Evolutionary conservation across 2,888 invertebrate genomes (phyloP), one percentile per base, ranked within the genome.

Genomic region (Melipona bicolor): DNA sequence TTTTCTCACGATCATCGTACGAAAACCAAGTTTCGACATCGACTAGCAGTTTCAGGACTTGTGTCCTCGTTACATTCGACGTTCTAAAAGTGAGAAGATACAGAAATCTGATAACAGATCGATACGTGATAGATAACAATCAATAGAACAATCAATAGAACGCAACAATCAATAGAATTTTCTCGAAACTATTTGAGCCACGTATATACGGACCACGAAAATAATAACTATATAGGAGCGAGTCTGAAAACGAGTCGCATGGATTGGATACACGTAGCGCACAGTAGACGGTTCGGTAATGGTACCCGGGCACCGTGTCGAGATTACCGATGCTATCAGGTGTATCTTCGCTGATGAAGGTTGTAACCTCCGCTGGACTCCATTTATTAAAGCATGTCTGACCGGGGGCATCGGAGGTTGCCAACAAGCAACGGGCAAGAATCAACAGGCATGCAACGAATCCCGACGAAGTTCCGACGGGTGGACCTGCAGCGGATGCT

Each of bases 281-380:
- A 84, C 86, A 80, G 90, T 90, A 91, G 90, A 91, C 90, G 88
- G 86, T 88, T 87, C 77, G 87, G 89, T 91, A 91, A 92, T 91
- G 90, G 90, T 76, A 89, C 82, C 36, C 85, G 88, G 82, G 86
- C 89, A 90, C 89, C 90, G 90, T 91, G 92, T 91, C 92, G 91
- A 92, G 92, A 92, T 92, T 92, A 91, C 87, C 89, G 91, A 92
- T 92, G 90, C 89, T 92, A 93, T 93, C 93, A 89, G 89, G 87
- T 91, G 91, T 91, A 92, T 92, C 91, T 90, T 84, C 90, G 87
- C 87, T 93, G 93, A 93, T 92, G 93, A 93, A 93, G 92, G 92
- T 92, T 92, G 91, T 90, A 92, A 93, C 92, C 93, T 92, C 91
- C 88, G 84, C 89, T 81, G 88, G 90, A 90, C 90, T 90, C 91